phyloP scores from a whole-genome alignment of 2,797 vertebrate species.

The Hypotaenidia okinawae region DNA sequence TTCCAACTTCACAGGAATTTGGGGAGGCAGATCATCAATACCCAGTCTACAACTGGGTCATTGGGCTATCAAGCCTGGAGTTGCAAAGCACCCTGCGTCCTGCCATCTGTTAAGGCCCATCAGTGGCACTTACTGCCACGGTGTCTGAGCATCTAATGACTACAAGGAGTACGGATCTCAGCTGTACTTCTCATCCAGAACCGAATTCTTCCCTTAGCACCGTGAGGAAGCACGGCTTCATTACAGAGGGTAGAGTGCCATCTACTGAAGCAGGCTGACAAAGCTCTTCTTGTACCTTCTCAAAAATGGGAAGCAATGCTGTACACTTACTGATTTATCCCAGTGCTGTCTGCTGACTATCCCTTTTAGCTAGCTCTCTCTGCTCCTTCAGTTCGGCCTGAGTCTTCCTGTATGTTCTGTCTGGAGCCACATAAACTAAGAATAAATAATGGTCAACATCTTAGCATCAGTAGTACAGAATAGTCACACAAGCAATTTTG shows the following conservation, averaged over 20 bases:
- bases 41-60: not conserved
- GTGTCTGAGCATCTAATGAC: not conserved
- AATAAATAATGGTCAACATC: not conserved
- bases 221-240: not conserved
- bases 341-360: not conserved
- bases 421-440: not conserved
- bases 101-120: not conserved
- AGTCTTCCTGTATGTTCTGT: not conserved
- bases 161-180: not conserved
- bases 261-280: not conserved
- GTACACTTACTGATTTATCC: not conserved
- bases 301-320: fast-evolving
- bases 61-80: not conserved
- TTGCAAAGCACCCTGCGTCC: not conserved
- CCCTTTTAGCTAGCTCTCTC: not conserved
- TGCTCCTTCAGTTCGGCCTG: not conserved
- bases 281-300: not conserved
- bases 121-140: not conserved
- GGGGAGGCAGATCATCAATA: not conserved
- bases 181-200: not conserved
- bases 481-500: not conserved
- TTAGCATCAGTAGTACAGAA: not conserved
- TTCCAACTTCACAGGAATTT: not conserved
- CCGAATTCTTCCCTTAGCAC: fast-evolving
- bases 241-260: conserved; percentile 54